Conservation (phyloP, 2,888 invertebrate species). For the Balanococcus diminutus region DNA sequence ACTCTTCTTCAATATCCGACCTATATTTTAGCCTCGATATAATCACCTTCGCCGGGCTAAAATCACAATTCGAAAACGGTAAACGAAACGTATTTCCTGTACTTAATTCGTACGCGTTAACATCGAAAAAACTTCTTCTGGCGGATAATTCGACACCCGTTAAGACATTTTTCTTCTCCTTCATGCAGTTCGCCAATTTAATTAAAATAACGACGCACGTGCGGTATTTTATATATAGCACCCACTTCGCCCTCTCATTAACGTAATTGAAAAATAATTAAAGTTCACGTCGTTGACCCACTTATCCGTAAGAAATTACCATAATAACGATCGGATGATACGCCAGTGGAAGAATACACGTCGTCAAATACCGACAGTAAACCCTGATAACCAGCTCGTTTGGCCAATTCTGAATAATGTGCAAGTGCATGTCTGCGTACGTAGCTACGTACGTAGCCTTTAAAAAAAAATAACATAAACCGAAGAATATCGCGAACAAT, state of each 20-base stretch:
- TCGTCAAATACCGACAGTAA: neutral
- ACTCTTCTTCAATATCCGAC: neutral
- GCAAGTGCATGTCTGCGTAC: no score
- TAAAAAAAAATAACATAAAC: neutral
- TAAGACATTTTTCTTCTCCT: neutral
- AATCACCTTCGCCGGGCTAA: neutral
- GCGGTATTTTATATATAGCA: neutral
- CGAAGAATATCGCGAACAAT: neutral
- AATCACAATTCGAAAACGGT: neutral
- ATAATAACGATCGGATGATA: neutral
- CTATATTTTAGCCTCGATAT: slow-evolving; percentile 1
- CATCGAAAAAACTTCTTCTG: neutral
- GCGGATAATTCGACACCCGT: neutral
- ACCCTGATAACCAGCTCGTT: neutral
- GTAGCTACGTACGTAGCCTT: neutral
- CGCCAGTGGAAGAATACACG: neutral
- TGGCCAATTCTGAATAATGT: neutral
- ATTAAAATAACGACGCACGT: slow-evolving; percentile 2
- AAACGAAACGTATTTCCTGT: slow-evolving; percentile 6
- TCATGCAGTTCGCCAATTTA: neutral
- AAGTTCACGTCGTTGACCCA: slow-evolving; percentile 37
- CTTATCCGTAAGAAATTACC: neutral
- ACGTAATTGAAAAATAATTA: slow-evolving; percentile 31
- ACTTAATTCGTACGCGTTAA: slow-evolving; percentile 13
- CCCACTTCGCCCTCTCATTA: slow-evolving; percentile 25